Evolutionary conservation across 1,140 invertebrate species (phyloP), one percentile per base, ranked within the genome.

Genomic region (Lepeophtheirus salmonis): DNA sequence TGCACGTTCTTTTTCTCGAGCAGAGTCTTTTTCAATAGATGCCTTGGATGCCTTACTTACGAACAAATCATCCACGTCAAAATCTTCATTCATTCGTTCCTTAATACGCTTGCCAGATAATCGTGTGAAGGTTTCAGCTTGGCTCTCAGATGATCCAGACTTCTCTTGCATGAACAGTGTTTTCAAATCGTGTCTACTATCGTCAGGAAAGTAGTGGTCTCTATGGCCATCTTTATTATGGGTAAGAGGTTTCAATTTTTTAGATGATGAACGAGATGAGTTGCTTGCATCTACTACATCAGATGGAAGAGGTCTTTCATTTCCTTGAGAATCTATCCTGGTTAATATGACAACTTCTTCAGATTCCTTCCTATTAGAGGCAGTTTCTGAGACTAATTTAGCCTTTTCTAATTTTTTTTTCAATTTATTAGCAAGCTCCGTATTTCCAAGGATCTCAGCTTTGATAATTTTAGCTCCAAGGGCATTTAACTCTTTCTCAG

Each of bases 81-180:
- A 68, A 68, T 77, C 73, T 76, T 82, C 71, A 71, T 80, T 69
- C 70, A 74, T 71, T 76, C 80, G 24, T 70, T 76, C 65, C 6
- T 41, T n/a, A 49, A 61, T 70, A 67, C 80, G 79, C 71, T 78
- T 80, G 57, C 79, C 77, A 65, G 83, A 78, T 60, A 87, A 74
- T 68, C 82, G 79, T 3, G 81, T 76, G 68, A 95, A 88, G 68
- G 84, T 76, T 53, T 78, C 77, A 69, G 92, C 82, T 67, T 89
- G 78, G 68, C 94, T 84, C 64, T 83, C 80, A 23, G 80, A 80
- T 22, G 81, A 83, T 24, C 78, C 81, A 68, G 81, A 79, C 73
- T 89, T 94, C 73, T 97, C 92, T 66, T 79, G 76, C 73, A 89
- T 79, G 71, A 94, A 91, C 83, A 95, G 84, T 69, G 87, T 76